Evolutionary conservation across 2,797 vertebrate species (phyloP).

Genomic region (Alauda arvensis): DNA sequence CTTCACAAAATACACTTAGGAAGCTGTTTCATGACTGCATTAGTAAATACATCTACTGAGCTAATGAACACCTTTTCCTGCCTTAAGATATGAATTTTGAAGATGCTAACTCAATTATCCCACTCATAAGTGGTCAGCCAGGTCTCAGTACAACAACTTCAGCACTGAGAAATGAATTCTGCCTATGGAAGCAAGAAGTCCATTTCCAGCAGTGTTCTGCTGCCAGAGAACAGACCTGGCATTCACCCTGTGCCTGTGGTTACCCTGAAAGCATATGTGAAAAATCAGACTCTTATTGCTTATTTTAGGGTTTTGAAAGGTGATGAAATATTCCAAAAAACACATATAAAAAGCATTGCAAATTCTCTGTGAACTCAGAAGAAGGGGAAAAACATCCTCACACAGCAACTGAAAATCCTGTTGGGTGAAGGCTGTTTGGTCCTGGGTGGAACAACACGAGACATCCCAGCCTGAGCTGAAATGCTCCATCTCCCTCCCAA

Average conservation of each 20-base stretch:
- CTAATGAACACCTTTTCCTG: neutral
- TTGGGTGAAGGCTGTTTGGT: neutral
- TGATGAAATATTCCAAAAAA: neutral
- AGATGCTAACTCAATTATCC: neutral
- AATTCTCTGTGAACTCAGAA: neutral
- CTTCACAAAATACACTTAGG: neutral
- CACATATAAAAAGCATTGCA: neutral
- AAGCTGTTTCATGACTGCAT: neutral
- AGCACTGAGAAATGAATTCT: neutral
- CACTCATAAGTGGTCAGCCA: neutral
- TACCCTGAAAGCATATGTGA: neutral
- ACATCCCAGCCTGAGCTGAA: slow-evolving; percentile 4
- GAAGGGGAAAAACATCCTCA: neutral
- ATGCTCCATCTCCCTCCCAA: neutral
- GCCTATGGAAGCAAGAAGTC: neutral
- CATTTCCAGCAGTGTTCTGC: neutral
- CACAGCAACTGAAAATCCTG: neutral
- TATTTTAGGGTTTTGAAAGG: neutral
- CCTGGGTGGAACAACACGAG: neutral
- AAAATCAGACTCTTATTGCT: neutral
- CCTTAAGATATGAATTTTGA: neutral
- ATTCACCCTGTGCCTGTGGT: neutral
- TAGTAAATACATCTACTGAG: neutral
- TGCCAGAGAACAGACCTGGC: neutral
- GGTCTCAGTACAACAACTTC: neutral